Evolutionary conservation across 2,888 invertebrate species (phyloP).

Genomic region (Ennomos quercinarius): DNA sequence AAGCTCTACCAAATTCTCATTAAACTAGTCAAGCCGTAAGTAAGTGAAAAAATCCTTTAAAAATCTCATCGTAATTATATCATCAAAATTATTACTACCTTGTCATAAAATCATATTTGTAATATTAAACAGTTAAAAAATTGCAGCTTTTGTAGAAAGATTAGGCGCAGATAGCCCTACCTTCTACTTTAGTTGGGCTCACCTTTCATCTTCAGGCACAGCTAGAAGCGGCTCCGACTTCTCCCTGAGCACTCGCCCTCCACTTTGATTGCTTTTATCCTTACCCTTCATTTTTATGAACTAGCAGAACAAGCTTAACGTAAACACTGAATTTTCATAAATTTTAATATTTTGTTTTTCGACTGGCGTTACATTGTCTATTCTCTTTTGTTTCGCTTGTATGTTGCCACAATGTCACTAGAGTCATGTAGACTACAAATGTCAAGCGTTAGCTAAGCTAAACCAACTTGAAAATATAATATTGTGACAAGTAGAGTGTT

Average conservation of each 20-base stretch:
- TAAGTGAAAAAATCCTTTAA: too few relatives aligned
- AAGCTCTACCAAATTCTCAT: too few relatives aligned
- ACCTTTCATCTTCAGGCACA: conserved; percentile 83
- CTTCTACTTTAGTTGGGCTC: conserved; percentile 58
- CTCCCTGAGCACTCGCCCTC: conserved; percentile 66
- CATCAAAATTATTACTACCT: too few relatives aligned
- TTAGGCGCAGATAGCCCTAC: conserved; percentile 12
- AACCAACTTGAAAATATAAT: conserved; percentile 9
- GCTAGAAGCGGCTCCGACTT: conserved; percentile 72
- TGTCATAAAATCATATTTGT: too few relatives aligned
- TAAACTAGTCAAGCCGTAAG: too few relatives aligned
- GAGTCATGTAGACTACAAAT: not conserved
- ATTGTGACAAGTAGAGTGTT: conserved; percentile 45
- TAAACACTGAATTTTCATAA: conserved; percentile 14
- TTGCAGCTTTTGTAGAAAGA: too few relatives aligned
- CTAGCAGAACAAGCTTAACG: conserved; percentile 27
- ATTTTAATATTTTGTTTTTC: too few relatives aligned
- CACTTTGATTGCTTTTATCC: conserved; percentile 74
- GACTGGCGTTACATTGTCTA: not conserved
- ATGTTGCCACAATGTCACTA: not conserved
- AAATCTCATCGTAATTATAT: too few relatives aligned
- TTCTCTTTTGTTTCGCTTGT: not conserved
- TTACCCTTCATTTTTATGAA: conserved; percentile 69
- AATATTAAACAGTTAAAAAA: too few relatives aligned
- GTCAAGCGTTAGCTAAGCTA: not conserved